phyloP scores from a whole-genome alignment of 1,140 invertebrate genomes.

The Solenopsis fugax region DNA sequence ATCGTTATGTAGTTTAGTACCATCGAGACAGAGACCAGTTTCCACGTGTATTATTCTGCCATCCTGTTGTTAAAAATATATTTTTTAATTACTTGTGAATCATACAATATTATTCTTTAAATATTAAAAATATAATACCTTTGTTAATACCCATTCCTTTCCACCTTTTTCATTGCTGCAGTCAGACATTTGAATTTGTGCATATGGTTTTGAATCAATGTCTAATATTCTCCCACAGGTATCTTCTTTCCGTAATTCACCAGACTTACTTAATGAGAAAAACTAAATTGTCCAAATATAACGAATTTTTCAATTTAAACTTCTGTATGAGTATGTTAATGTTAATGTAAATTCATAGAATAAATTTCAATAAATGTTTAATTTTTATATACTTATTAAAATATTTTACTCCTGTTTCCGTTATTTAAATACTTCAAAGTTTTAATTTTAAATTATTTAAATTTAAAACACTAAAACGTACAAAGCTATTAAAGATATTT shows the following conservation, averaged over 20 bases:
- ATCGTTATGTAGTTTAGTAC: constrained; percentile 73
- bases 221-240: constrained; percentile 39
- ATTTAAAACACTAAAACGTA: too few species aligned
- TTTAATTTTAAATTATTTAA: too few species aligned
- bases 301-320: neutral
- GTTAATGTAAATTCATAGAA: too few species aligned
- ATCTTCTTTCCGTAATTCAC: constrained; percentile 47
- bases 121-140: neutral
- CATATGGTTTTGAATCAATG: neutral
- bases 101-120: neutral
- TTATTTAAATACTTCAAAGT: too few species aligned
- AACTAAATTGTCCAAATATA: constrained; percentile 34
- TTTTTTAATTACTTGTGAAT: neutral
- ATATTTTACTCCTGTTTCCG: too few species aligned
- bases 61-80: constrained; percentile 74
- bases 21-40: constrained; percentile 83
- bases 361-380: too few species aligned
- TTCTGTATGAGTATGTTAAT: neutral
- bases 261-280: constrained; percentile 54
- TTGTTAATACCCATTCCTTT: constrained; percentile 41
- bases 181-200: constrained; percentile 39
- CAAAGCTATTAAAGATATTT: too few species aligned
- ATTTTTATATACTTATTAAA: too few species aligned
- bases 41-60: constrained; percentile 81
- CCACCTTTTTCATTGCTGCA: constrained; percentile 17